These are phyloP conservation scores for Gisinianus flammeolus DNA, from an alignment of 2,888 invertebrate species.

Conservation along the genomic window DNA sequence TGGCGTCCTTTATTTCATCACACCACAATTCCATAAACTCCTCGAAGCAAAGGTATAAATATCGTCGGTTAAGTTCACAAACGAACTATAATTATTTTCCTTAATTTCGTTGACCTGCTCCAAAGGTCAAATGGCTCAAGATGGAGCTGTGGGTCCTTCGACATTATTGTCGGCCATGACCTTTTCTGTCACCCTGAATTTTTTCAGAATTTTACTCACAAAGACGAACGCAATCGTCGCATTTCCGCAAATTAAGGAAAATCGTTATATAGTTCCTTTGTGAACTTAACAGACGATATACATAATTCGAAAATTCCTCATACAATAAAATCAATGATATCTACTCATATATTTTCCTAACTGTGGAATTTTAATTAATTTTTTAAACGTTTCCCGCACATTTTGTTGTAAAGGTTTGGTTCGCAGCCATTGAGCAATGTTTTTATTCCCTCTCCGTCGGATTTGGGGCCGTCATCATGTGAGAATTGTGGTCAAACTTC, in stretches of 20 bases:
- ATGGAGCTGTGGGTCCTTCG: too few species aligned
- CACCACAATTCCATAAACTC: constrained; percentile 78
- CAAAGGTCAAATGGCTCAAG: too few species aligned
- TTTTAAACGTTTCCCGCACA: background rate
- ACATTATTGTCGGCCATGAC: too few species aligned
- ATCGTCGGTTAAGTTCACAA: background rate
- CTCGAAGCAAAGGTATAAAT: constrained; percentile 63
- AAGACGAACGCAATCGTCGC: too few species aligned
- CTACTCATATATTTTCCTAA: background rate
- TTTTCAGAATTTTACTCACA: too few species aligned
- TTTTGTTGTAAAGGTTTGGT: constrained; percentile 71
- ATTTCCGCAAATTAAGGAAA: too few species aligned
- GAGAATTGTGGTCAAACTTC: constrained; percentile 59
- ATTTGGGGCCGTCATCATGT: constrained; percentile 71
- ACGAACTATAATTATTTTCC: too few species aligned
- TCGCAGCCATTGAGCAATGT: constrained; percentile 78
- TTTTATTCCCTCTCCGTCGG: constrained; percentile 73
- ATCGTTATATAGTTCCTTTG: too few species aligned
- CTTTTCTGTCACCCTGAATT: too few species aligned
- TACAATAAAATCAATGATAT: constrained; percentile 61
- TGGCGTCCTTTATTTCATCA: constrained; percentile 79
- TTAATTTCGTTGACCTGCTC: too few species aligned
- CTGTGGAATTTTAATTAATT: background rate
- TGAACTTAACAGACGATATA: too few species aligned
- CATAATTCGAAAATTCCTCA: background rate